Evolutionary conservation across 2,113 vertebrate genomes (phyloP).

Genomic region (Malaclemys terrapin): DNA sequence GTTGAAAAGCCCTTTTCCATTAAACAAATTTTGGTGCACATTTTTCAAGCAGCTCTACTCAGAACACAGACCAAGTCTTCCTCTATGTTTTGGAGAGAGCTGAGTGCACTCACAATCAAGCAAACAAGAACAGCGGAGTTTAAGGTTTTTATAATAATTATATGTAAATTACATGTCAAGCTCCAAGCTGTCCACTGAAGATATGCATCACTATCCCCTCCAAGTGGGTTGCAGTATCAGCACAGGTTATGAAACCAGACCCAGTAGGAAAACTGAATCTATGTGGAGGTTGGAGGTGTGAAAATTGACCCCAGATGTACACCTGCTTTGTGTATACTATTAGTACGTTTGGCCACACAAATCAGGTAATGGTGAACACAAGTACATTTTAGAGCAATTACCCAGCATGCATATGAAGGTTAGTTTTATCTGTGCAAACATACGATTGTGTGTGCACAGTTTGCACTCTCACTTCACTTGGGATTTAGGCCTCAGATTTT

Average conservation of each 20-base stretch:
- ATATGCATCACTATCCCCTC: not conserved
- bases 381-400: fast-evolving
- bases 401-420: not conserved
- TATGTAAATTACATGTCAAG: not conserved
- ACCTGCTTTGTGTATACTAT: not conserved
- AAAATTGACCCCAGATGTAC: not conserved
- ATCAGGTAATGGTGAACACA: not conserved
- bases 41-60: not conserved
- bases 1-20: fast-evolving
- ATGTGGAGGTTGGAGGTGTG: not conserved
- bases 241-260: not conserved
- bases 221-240: not conserved
- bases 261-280: not conserved
- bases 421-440: not conserved
- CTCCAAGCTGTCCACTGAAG: not conserved
- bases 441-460: not conserved
- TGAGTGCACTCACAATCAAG: not conserved
- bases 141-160: not conserved
- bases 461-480: fast-evolving
- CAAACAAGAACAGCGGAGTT: not conserved
- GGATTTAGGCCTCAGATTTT: not conserved
- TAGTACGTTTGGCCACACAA: not conserved
- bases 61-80: not conserved
- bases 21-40: not conserved
- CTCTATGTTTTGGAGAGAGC: fast-evolving